Percentiles rank a stretch among this genome's conserved stretches.
Conservation (phyloP, 2,113 vertebrate species). For the Cnemophilus loriae region DNA sequence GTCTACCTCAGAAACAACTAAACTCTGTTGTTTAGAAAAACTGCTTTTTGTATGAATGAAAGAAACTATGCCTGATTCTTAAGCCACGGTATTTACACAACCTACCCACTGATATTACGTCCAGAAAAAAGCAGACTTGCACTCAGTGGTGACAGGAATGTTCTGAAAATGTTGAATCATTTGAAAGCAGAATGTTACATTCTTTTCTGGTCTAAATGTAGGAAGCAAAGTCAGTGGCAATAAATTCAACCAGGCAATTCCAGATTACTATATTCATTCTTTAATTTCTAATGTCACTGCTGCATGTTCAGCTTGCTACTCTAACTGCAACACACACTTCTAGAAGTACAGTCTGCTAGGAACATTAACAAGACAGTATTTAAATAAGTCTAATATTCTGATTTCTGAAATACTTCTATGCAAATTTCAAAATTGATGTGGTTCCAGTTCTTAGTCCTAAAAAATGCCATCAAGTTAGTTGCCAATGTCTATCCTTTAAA, state of each 20-base stretch:
- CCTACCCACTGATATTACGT: neutral
- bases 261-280: neutral
- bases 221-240: neutral
- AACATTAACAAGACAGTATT: neutral
- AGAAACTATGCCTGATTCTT: neutral
- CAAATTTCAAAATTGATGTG: neutral
- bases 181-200: neutral
- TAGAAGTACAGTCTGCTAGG: neutral
- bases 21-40: neutral
- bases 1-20: neutral
- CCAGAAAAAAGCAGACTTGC: neutral
- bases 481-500: neutral
- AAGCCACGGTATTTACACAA: neutral
- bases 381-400: neutral
- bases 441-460: neutral
- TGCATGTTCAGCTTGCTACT: neutral
- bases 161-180: neutral
- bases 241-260: neutral
- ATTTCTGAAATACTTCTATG: neutral
- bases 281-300: neutral
- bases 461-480: neutral
- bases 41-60: neutral
- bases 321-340: neutral
- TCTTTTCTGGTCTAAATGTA: neutral
- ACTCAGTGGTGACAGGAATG: neutral